These are phyloP conservation scores for Sebastes diploproa DNA, from an alignment of 2,797 vertebrate species.

Conservation along the genomic window DNA sequence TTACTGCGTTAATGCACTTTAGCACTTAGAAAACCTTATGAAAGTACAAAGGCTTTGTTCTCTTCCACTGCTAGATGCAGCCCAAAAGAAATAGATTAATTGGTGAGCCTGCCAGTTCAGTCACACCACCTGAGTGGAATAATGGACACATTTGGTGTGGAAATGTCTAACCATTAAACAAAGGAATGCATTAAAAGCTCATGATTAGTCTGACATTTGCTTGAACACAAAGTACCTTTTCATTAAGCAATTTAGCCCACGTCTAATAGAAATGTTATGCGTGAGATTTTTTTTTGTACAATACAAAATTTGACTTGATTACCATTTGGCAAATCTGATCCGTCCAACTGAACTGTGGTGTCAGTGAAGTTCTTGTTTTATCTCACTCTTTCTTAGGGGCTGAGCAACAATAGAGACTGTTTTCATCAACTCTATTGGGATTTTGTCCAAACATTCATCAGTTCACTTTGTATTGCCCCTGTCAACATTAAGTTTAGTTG, in stretches of 20 bases:
- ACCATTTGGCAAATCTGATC: conserved; percentile 27
- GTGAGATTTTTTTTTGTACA: conserved; percentile 8
- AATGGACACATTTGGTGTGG: conserved; percentile 61
- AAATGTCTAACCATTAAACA: conserved; percentile 47
- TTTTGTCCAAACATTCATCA: conserved; percentile 26
- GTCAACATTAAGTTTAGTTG: conserved; percentile 32
- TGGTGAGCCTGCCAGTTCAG: conserved; percentile 46
- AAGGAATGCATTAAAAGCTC: conserved; percentile 53
- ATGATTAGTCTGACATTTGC: conserved; percentile 45
- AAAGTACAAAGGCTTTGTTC: conserved; percentile 60
- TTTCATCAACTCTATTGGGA: conserved; percentile 40
- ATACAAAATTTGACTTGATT: conserved; percentile 39
- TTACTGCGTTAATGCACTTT: conserved; percentile 54
- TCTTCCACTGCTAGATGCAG: conserved; percentile 35
- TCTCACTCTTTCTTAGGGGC: neutral
- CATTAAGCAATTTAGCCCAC: conserved; percentile 24
- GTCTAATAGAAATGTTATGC: conserved; percentile 26
- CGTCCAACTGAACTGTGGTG: conserved; percentile 1
- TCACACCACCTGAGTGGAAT: conserved; percentile 56
- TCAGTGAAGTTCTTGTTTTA: neutral
- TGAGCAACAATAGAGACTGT: conserved; percentile 3
- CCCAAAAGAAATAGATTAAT: conserved; percentile 61
- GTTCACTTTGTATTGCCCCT: conserved; percentile 11
- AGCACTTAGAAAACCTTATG: conserved; percentile 45
- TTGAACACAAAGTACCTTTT: conserved; percentile 31